A percentile compares a stretch with the other conserved stretches of the same genome.
These are phyloP conservation scores for Gouania willdenowi DNA, from an alignment of 2,797 vertebrate genomes.

Conservation along the genomic window DNA sequence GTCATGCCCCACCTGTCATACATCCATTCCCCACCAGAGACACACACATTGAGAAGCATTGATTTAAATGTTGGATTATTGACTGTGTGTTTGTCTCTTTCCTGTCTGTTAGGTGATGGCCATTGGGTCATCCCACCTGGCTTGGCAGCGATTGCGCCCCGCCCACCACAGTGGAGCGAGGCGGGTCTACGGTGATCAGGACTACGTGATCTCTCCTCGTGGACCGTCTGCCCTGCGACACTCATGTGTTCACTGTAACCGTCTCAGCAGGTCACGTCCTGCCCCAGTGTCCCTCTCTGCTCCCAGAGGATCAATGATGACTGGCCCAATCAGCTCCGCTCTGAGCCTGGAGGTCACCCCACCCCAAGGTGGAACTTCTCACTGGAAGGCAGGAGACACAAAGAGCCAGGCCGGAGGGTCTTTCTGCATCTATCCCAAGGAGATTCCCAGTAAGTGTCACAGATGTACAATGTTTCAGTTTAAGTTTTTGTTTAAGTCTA, in stretches of 20 bases:
- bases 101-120: slow-evolving; percentile 85
- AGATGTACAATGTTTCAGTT: too few relatives aligned
- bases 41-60: too few relatives aligned
- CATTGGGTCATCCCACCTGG: slow-evolving; percentile 84
- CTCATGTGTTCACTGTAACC: slow-evolving; percentile 68
- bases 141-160: slow-evolving; percentile 87
- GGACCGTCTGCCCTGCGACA: slow-evolving; percentile 80
- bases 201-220: slow-evolving; percentile 62
- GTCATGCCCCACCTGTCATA: too few relatives aligned
- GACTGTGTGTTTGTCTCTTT: neutral
- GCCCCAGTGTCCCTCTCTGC: slow-evolving; percentile 55
- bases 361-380: slow-evolving; percentile 3
- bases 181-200: slow-evolving; percentile 66
- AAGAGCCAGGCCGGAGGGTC: slow-evolving; percentile 9
- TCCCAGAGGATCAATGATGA: slow-evolving; percentile 48
- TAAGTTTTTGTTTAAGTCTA: too few relatives aligned
- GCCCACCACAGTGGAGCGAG: slow-evolving; percentile 85
- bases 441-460: slow-evolving; percentile 42
- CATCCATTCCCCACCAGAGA: too few relatives aligned
- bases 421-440: slow-evolving; percentile 14
- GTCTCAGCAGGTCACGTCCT: slow-evolving; percentile 50
- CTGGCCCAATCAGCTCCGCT: slow-evolving; percentile 4
- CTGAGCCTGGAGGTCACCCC: slow-evolving; percentile 51
- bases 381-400: neutral
- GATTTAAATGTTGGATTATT: too few relatives aligned